Conservation (phyloP, 2,888 invertebrate genomes). For the Timandra comae region DNA sequence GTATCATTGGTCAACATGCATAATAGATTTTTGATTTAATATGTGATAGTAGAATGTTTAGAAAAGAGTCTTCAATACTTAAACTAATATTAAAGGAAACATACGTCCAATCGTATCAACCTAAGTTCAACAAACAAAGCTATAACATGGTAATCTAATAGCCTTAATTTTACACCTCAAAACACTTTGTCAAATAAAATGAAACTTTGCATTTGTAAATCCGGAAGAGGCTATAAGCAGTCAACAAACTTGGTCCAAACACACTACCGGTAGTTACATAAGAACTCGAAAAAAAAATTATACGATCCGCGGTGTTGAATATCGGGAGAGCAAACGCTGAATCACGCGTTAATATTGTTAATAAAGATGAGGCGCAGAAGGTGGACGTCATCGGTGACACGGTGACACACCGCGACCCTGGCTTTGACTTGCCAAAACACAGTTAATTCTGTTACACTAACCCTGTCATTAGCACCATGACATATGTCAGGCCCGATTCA, state of each 20-base stretch:
- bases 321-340: constrained; percentile 20
- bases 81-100: too few relatives aligned
- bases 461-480: constrained; percentile 8
- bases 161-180: too few relatives aligned
- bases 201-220: too few relatives aligned
- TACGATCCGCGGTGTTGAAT: constrained; percentile 18
- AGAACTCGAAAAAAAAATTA: constrained; percentile 5
- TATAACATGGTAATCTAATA: too few relatives aligned
- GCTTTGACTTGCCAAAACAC: constrained; percentile 39
- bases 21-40: too few relatives aligned
- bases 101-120: too few relatives aligned
- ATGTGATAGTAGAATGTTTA: too few relatives aligned
- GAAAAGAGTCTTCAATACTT: too few relatives aligned
- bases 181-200: too few relatives aligned
- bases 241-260: background rate
- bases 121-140: too few relatives aligned
- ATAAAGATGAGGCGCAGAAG: constrained; percentile 22
- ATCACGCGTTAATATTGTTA: constrained; percentile 14
- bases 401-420: constrained; percentile 39
- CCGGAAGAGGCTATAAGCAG: too few relatives aligned
- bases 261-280: background rate
- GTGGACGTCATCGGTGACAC: constrained; percentile 13
- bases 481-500: background rate
- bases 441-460: constrained; percentile 32
- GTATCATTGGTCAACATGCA: too few relatives aligned